Evolutionary conservation across 2,113 vertebrate species (phyloP), one percentile per base, ranked within the genome.

Genomic region (Hoplias malabaricus): DNA sequence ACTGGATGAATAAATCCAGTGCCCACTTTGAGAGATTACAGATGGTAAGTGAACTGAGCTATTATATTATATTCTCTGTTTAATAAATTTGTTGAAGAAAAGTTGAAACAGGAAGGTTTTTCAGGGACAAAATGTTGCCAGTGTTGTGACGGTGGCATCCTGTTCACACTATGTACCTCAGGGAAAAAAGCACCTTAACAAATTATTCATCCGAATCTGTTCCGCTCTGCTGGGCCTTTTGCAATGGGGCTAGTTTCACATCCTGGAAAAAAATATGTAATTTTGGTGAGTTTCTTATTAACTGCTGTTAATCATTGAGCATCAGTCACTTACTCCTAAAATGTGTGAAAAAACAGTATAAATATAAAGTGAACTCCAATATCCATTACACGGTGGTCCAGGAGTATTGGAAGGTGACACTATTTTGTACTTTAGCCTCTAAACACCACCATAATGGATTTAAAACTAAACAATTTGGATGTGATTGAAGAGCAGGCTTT

Each of bases 221-320:
- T 75, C 67, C 46, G 69, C 82, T 81, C 42, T 42, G 23, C 66
- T 63, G 62, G 61, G 43, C 76, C 72, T 84, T 81, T 84, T 65
- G 69, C 79, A 81, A 81, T 70, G 73, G 69, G 62, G 56, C 53
- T 46, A 16, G 71, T 78, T 78, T 84, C 68, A 81, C 82, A 84
- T 84, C 80, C 82, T 84, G 82, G 79, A 84, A 84, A 80, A 78
- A 84, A 84, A 84, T 71, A 84, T 78, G 76, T 81, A 79, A 82
- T 82, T 82, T 82, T 29, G 56, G 36, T 70, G 42, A 75, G 82
- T 84, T 84, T 81, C 53, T 62, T 78, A 84, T 84, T 84, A 84
- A 84, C 79, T 68, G 23, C 36, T 84, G 82, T 84, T 84, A 84
- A 84, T 81, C 57, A 82, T 82, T 82, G 72, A 82, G 72, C 62